Base-by-base conservation (phyloP, 2,797 vertebrate species). In the Chelon auratus region DNA sequence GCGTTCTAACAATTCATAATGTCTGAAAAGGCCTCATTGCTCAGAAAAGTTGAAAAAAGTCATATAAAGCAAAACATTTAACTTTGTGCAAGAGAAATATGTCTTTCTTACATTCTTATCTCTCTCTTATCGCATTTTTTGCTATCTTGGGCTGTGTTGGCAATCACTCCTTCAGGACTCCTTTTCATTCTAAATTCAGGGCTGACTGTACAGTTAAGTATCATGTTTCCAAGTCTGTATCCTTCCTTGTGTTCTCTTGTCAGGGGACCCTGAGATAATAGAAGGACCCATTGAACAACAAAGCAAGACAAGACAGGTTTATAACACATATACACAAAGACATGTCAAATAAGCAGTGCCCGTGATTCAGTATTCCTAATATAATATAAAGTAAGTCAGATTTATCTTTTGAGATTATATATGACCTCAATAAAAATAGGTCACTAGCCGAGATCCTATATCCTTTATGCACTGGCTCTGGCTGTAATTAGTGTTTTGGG, bases 401-500 rank as follows among this genome's bases (percentile, higher is more conserved):
- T 59, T 18, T 33, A 17, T 57, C 33, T 37, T 48, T 20, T 72
- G 48, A 60, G 39, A 60, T 5, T 54, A 60, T n/a, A 72, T 53
- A 30, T 80, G 71, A n/a, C 52, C 59, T 83, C 4, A 68, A 66
- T 85, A 72, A 57, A 82, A 77, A 26, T 73, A 72, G 80, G 77
- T 73, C 74, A 79, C 43, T 11, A 26, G 9, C 59, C 70, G 54
- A 65, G 22, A 76, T 64, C 9, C n/a, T 75, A 70, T 62, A 73
- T 66, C 8, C 18, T 61, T 18, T 22, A 53, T 56, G 68, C 3
- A 54, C 54, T 68, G 43, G 5, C 67, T 64, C 36, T 53, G 24
- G 9, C 24, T 24, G 17, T 60, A 11, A 8, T 22, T 40, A 53
- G 45, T 48, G 18, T 75, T 60, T 69, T 61, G 40, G 61, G 42